A percentile compares a stretch with the other conserved stretches of the same genome.
These are phyloP conservation scores for Merluccius polli DNA, from an alignment of 2,797 vertebrate genomes.

Conservation along the genomic window DNA sequence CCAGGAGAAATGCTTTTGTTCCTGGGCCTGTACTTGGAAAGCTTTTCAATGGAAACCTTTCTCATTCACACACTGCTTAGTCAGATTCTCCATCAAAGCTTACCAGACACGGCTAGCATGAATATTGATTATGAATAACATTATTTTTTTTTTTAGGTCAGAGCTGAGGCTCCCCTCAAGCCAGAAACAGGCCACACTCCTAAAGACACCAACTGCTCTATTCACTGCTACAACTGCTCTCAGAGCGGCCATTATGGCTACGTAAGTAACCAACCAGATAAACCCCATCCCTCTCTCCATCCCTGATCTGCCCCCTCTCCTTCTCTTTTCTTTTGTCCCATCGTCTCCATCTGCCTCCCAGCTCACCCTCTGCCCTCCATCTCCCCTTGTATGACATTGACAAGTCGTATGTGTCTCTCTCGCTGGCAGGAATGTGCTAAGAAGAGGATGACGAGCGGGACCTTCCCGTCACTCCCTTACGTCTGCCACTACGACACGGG, in stretches of 20 bases:
- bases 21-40: background rate
- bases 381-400: background rate
- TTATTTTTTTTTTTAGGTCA: background rate
- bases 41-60: too few species aligned
- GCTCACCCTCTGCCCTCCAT: background rate
- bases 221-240: slow-evolving; percentile 67
- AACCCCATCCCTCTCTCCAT: slow-evolving; percentile 23
- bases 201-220: background rate
- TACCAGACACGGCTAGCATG: background rate
- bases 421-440: slow-evolving; percentile 54
- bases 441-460: slow-evolving; percentile 62
- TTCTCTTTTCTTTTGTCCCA: background rate
- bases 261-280: slow-evolving; percentile 69
- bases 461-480: slow-evolving; percentile 53
- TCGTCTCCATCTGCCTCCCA: background rate
- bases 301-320: background rate
- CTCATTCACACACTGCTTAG: background rate
- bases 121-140: background rate
- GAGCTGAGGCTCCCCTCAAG: slow-evolving; percentile 36
- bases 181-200: slow-evolving; percentile 4
- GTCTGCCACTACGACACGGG: slow-evolving; percentile 57
- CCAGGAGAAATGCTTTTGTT: background rate
- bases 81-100: background rate
- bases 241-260: slow-evolving; percentile 59
- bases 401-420: slow-evolving; percentile 13